A percentile compares a stretch with the other conserved stretches of the same genome.
Evolutionary conservation across 2,797 vertebrate species (phyloP).

Genomic region (Hippopotamyrus pictus): DNA sequence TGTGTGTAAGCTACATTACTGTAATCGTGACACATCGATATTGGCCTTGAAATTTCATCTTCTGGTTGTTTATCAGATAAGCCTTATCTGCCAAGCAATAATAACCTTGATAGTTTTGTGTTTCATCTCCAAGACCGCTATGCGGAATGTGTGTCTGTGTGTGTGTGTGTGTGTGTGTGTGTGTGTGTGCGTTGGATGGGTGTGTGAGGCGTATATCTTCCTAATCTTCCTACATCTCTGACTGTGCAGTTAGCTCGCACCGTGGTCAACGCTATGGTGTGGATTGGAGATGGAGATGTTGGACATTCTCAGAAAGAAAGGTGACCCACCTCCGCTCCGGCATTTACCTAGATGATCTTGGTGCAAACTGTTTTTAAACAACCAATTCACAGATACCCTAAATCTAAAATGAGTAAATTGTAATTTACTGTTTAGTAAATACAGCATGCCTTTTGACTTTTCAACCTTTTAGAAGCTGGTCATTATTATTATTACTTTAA

Average conservation of each 20-base stretch:
- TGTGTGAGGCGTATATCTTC: not conserved
- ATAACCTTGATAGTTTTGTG: not conserved
- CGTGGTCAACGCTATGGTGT: conserved; percentile 57
- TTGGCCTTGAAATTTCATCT: not conserved
- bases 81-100: not conserved
- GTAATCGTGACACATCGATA: not conserved
- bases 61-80: not conserved
- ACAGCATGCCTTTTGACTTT: not conserved
- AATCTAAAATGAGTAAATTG: not conserved
- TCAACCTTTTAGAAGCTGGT: not conserved
- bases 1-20: not conserved
- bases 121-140: not conserved
- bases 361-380: not conserved
- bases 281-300: conserved; percentile 34
- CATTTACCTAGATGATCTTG: not conserved
- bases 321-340: conserved; percentile 37
- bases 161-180: not conserved
- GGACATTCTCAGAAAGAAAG: conserved; percentile 25
- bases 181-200: not conserved
- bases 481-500: not conserved
- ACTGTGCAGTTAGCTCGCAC: conserved; percentile 49
- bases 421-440: not conserved
- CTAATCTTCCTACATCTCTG: conserved; percentile 36
- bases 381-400: not conserved
- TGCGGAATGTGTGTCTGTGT: not conserved